Evolutionary conservation across 2,888 invertebrate species (phyloP).

Genomic region (Metallyticus violacea): DNA sequence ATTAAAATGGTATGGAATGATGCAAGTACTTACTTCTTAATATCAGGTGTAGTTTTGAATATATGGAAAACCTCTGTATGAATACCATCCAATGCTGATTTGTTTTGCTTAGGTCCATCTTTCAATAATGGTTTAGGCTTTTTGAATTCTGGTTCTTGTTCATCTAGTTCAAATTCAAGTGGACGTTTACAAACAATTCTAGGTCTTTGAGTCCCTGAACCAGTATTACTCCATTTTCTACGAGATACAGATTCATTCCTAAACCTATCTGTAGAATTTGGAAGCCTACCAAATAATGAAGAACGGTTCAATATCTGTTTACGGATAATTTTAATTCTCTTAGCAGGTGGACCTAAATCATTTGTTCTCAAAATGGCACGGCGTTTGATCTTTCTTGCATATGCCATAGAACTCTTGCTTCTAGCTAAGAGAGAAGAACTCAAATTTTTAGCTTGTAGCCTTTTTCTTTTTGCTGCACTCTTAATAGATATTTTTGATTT

Average conservation of each 20-base stretch:
- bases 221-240: not conserved
- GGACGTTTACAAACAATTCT: not conserved
- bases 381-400: not conserved
- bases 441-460: not conserved
- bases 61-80: not conserved
- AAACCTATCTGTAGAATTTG: not conserved
- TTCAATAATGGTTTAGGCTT: not conserved
- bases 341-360: not conserved
- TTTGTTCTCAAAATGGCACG: not conserved
- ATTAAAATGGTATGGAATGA: not conserved
- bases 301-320: not conserved
- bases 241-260: not conserved
- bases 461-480: not conserved
- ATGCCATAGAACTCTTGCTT: not conserved
- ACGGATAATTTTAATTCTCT: not conserved
- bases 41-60: not conserved
- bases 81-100: not conserved
- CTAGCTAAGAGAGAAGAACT: not conserved
- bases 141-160: not conserved
- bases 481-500: not conserved
- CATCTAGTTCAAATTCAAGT: not conserved
- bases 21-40: not conserved
- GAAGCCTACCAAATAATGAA: not conserved
- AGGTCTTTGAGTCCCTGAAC: not conserved
- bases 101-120: not conserved